Percentiles rank a stretch among this genome's conserved stretches.
Conservation (phyloP, 2,113 vertebrate species). For the Phylloscopus trochilus region DNA sequence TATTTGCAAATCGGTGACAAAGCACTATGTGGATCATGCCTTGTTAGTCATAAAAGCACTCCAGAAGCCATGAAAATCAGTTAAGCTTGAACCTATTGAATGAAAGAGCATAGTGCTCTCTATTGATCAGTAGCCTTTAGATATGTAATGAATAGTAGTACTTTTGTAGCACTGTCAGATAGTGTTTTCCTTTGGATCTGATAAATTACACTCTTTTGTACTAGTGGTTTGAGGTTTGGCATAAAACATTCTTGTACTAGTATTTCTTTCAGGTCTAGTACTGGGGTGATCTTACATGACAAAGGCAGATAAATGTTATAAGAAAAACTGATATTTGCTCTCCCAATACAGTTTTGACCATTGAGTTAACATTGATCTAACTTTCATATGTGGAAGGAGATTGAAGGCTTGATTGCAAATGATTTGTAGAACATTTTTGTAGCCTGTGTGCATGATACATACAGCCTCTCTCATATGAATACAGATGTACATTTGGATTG, state of each 20-base stretch:
- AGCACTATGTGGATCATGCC: constrained; percentile 41
- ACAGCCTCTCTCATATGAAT: neutral
- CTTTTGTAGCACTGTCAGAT: constrained; percentile 39
- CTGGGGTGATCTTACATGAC: neutral
- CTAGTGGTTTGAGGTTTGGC: neutral
- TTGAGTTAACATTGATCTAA: neutral
- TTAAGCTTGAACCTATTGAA: constrained; percentile 64
- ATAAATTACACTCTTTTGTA: constrained; percentile 61
- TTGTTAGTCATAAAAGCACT: constrained; percentile 60
- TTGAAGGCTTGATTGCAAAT: neutral
- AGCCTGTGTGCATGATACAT: neutral
- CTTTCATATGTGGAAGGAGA: neutral
- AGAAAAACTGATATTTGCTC: neutral
- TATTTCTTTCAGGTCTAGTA: neutral
- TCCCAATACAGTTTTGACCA: neutral
- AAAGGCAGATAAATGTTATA: neutral
- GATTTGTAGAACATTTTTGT: neutral
- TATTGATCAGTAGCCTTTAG: constrained; percentile 63
- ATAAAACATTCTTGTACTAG: neutral
- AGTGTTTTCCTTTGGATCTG: constrained; percentile 59
- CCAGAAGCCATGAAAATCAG: constrained; percentile 68
- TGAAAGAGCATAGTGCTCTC: constrained; percentile 12
- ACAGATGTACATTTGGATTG: neutral
- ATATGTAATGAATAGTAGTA: constrained; percentile 57
- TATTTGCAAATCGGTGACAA: constrained; percentile 54